Evolutionary conservation across 2,888 invertebrate species (phyloP).

Genomic region (Kryphioiulus occultus): DNA sequence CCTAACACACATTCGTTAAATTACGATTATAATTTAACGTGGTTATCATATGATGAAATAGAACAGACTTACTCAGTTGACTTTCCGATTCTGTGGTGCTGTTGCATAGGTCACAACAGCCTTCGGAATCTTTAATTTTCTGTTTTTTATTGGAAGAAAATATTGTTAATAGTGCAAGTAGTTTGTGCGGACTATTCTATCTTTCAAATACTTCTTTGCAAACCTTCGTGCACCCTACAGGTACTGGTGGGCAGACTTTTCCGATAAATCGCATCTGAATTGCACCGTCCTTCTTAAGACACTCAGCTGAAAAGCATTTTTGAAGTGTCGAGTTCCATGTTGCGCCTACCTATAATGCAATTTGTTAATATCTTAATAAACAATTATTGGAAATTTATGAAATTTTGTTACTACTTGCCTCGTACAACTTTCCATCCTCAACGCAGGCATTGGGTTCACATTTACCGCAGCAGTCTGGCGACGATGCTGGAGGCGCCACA

Average conservation of each 20-base stretch:
- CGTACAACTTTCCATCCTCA: constrained; percentile 55
- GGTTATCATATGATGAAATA: neutral
- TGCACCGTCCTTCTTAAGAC: constrained; percentile 49
- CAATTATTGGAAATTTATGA: neutral
- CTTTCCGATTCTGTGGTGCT: neutral
- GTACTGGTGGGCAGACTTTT: constrained; percentile 53
- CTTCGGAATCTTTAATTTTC: constrained; percentile 53
- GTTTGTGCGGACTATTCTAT: neutral
- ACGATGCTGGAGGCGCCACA: constrained; percentile 52
- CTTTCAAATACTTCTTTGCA: neutral
- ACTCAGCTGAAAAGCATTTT: constrained; percentile 54
- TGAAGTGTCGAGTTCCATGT: constrained; percentile 53
- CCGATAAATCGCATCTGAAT: constrained; percentile 53
- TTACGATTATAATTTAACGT: neutral
- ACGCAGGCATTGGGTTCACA: constrained; percentile 56
- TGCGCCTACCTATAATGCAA: constrained; percentile 51
- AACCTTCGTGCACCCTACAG: constrained; percentile 54
- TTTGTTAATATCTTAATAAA: neutral
- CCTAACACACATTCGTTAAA: neutral
- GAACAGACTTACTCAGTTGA: neutral
- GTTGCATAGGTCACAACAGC: constrained; percentile 53
- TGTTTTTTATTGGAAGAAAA: constrained; percentile 33
- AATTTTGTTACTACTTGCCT: constrained; percentile 51
- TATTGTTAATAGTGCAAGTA: neutral
- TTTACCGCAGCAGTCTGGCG: constrained; percentile 56